Percentiles rank a stretch among this genome's conserved stretches.
Evolutionary conservation across 2,797 vertebrate genomes (phyloP).

Genomic region (Etheostoma nigrum): DNA sequence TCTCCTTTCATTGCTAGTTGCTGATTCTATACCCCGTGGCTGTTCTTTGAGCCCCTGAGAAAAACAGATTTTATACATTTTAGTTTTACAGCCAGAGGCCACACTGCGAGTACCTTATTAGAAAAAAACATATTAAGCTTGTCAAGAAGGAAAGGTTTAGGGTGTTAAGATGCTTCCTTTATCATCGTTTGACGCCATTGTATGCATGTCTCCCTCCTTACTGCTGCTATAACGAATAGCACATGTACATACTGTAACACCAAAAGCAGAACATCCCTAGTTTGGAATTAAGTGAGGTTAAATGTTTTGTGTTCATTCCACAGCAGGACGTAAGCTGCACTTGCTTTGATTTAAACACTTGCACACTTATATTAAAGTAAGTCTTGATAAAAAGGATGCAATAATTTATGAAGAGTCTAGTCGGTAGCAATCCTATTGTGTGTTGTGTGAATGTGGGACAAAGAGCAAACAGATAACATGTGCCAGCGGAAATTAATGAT

Average conservation of each 20-base stretch:
- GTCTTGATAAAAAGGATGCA: conserved; percentile 4
- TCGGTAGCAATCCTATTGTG: not conserved
- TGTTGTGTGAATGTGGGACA: not conserved
- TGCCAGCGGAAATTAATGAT: conserved; percentile 2
- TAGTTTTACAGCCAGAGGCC: conserved; percentile 14
- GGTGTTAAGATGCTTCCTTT: conserved; percentile 23
- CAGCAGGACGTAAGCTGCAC: conserved; percentile 16
- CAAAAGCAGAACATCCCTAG: conserved; percentile 20
- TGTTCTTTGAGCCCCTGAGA: conserved; percentile 10
- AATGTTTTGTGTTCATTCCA: conserved; percentile 20
- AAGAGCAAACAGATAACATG: conserved; percentile 7
- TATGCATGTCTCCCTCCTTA: conserved; percentile 14
- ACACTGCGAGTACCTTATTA: conserved; percentile 4
- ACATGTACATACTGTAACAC: not conserved
- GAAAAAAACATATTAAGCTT: conserved; percentile 32
- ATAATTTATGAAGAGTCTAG: not conserved
- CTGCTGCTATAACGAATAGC: conserved; percentile 12
- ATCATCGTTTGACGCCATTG: conserved; percentile 18
- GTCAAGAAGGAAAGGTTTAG: not conserved
- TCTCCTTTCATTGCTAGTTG: conserved; percentile 19
- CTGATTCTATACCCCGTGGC: conserved; percentile 1
- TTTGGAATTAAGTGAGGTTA: conserved; percentile 13
- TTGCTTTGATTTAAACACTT: conserved; percentile 25
- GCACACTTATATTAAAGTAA: not conserved
- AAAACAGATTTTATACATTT: conserved; percentile 10